Base-by-base conservation (phyloP, 2,888 invertebrate species). In the Gonocerus acuteangulatus region DNA sequence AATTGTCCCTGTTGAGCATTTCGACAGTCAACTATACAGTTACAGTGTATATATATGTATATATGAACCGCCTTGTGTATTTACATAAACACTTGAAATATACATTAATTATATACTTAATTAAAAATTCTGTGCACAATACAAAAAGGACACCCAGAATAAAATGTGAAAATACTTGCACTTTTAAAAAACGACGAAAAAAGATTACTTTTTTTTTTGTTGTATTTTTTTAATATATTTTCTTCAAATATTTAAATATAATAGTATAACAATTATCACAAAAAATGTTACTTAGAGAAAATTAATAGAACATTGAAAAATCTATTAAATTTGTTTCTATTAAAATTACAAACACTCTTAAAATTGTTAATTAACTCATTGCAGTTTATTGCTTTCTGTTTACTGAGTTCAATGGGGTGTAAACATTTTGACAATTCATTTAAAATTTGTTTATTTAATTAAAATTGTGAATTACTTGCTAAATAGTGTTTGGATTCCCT, bases 141-240 rank as follows among this genome's bases (percentile, higher is more conserved):
- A 57, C 57, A 57, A 44, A 45, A 57, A 57, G 6, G 47, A 57
- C 57, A 57, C 45, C 34, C 57, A 57, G 57, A 57, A n/a, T 57
- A 32, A 56, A 57, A 57, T 42, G 57, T 57, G 34, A 47, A 47
- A 44, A 47, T 44, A 57, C 47, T 44, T 57, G 19, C 39, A n/a
- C 45, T 16, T 23, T 57, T n/a, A n/a, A 44, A 36, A 45, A 45
- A 47, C 13, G 39, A 47, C 47, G 27, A 47, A 34, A 27, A 57
- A 47, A 47, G 42, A 19, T n/a, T 23, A n/a, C n/a, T n/a, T n/a
- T n/a, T 16, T 34, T 32, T 47, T 47, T 56, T 57, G 39, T 54
- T 42, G 36, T 42, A 19, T 52, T 39, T 7, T 18, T 36, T 32
- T 13, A 52, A 27, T 42, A 42, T 7, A 3, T 42, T 47, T 47